Conservation (phyloP, 2,113 vertebrate species). For the Gulo gulo region DNA sequence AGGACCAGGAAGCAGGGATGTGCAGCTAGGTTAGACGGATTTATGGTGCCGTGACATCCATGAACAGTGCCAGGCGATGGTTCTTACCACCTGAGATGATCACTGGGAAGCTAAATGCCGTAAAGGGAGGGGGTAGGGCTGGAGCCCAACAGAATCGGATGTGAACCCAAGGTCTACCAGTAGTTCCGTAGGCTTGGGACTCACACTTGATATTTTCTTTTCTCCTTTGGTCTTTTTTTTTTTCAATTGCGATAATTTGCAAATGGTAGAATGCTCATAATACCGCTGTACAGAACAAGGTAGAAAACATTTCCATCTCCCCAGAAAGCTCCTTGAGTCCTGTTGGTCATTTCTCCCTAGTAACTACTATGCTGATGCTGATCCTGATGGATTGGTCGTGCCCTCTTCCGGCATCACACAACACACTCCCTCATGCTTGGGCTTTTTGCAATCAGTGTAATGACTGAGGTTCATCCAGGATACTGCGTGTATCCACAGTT, state of each 20-base stretch:
- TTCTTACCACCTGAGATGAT: neutral
- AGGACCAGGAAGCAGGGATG: neutral
- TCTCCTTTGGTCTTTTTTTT: neutral
- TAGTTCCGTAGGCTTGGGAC: neutral
- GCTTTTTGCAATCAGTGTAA: neutral
- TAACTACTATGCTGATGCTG: neutral
- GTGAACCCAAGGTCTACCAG: neutral
- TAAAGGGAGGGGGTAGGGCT: neutral
- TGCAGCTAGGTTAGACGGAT: neutral
- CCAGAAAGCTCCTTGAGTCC: neutral
- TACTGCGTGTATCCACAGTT: accelerated
- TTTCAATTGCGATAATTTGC: neutral
- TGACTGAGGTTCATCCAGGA: neutral
- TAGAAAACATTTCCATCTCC: neutral
- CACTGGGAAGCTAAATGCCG: neutral
- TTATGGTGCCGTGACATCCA: neutral
- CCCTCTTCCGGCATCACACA: neutral
- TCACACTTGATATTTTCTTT: neutral
- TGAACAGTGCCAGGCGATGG: neutral
- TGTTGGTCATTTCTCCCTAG: neutral
- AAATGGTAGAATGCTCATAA: neutral
- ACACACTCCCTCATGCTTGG: too few species aligned
- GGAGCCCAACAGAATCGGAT: neutral
- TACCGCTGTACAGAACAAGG: neutral
- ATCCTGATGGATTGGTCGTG: neutral